Percentiles rank a stretch among this genome's conserved stretches.
phyloP scores from a whole-genome alignment of 2,888 invertebrate genomes.

The Morpho deidamia region DNA sequence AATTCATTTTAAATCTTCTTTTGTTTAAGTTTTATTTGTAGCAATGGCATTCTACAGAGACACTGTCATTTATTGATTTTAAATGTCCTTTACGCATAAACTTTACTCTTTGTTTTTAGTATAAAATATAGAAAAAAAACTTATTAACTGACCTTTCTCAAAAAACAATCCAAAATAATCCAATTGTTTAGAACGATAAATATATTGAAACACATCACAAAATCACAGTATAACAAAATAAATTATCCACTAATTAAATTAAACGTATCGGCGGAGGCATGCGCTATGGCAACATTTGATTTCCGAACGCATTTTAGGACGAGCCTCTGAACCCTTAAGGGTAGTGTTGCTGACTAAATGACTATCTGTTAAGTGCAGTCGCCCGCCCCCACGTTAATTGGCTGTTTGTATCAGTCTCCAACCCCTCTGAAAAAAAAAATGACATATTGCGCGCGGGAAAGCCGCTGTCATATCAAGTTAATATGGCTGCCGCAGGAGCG shows the following conservation, averaged over 20 bases:
- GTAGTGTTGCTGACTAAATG: conserved; percentile 64
- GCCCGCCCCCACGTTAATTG: conserved; percentile 72
- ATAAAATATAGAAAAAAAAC: conserved; percentile 3
- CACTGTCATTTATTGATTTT: conserved; percentile 19
- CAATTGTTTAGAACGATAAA: conserved; percentile 36
- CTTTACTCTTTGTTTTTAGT: not conserved
- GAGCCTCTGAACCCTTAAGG: conserved; percentile 42
- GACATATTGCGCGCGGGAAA: conserved; percentile 76
- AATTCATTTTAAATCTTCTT: not conserved
- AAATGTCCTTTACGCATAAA: not conserved
- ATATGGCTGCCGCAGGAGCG: conserved; percentile 45
- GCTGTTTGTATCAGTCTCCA: conserved; percentile 76
- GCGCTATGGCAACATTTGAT: conserved; percentile 56
- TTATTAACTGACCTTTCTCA: conserved; percentile 24
- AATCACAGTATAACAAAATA: conserved; percentile 59
- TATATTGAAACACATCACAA: conserved; percentile 51
- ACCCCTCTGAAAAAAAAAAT: conserved; percentile 70
- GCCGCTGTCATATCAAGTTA: conserved; percentile 67
- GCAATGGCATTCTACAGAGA: not conserved
- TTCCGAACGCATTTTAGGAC: conserved; percentile 37
- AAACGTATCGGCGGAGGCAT: conserved; percentile 50
- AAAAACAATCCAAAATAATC: conserved; percentile 33
- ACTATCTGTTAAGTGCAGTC: conserved; percentile 66
- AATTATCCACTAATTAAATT: conserved; percentile 67
- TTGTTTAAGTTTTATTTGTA: not conserved